Conservation (phyloP, 2,888 invertebrate genomes). For the Neoitamus cyanurus region DNA sequence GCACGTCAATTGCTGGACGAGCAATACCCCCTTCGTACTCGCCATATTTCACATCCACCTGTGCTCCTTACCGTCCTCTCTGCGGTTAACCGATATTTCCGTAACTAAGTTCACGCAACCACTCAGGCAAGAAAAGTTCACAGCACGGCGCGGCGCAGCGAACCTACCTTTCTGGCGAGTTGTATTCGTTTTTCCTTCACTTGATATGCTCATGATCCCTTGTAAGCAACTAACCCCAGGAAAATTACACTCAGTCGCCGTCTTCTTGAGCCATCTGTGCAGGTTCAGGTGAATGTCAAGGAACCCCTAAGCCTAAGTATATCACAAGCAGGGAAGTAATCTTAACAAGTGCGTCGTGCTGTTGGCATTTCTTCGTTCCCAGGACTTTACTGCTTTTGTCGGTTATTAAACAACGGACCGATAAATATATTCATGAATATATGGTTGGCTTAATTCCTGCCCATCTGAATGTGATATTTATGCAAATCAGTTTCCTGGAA, state of each 20-base stretch:
- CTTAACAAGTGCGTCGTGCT: not conserved
- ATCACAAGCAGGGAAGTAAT: not conserved
- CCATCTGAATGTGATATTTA: constrained; percentile 36
- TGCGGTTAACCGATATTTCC: constrained; percentile 46
- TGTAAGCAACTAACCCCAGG: not conserved
- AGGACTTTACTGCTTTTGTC: constrained; percentile 13
- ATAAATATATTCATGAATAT: constrained; percentile 49
- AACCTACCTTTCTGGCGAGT: not conserved
- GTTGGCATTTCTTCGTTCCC: constrained; percentile 8
- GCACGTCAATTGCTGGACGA: constrained; percentile 4
- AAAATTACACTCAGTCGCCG: not conserved
- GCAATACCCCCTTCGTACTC: not conserved
- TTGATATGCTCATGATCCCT: not conserved
- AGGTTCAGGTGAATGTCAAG: not conserved
- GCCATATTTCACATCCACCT: constrained; percentile 25
- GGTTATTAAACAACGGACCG: constrained; percentile 32
- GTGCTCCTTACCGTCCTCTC: not conserved
- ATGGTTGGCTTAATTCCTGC: constrained; percentile 44
- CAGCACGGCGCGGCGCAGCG: not conserved
- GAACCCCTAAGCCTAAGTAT: not conserved
- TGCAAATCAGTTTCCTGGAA: constrained; percentile 49
- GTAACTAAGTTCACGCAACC: not conserved
- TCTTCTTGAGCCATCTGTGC: constrained; percentile 13
- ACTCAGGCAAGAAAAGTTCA: not conserved
- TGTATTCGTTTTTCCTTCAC: constrained; percentile 2